Conservation (phyloP, 2,797 vertebrate genomes). For the Catamblyrhynchus diadema region DNA sequence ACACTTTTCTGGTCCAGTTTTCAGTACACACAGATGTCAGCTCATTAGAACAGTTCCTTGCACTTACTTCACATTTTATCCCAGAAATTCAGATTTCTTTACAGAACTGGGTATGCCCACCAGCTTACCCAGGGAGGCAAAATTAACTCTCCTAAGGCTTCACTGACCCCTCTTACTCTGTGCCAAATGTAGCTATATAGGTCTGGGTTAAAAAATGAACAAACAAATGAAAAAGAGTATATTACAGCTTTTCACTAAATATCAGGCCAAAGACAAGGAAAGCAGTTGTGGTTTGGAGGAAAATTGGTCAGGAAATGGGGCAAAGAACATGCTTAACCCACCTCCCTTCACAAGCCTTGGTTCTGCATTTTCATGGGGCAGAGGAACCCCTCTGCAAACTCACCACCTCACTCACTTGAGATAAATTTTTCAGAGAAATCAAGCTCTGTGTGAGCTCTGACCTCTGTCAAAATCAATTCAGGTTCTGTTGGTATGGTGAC, state of each 20-base stretch:
- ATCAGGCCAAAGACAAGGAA: neutral
- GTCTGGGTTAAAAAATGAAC: neutral
- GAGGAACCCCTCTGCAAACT: neutral
- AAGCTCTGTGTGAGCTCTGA: neutral
- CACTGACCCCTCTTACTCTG: neutral
- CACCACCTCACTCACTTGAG: neutral
- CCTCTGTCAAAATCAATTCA: neutral
- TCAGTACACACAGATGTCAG: neutral
- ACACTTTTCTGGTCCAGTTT: neutral
- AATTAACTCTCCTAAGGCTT: neutral
- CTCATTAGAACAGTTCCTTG: neutral
- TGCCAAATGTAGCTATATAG: neutral
- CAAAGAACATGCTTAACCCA: neutral
- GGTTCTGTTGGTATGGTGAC: neutral
- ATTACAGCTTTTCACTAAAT: neutral
- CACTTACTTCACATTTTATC: neutral
- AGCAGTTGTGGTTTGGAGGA: neutral
- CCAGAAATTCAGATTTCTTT: neutral
- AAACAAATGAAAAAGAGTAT: neutral
- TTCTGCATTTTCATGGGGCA: neutral
- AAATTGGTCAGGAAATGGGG: neutral
- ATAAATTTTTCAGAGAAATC: neutral
- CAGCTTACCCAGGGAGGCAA: neutral
- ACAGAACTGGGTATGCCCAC: neutral
- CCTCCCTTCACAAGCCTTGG: accelerated